phyloP scores from a whole-genome alignment of 2,888 invertebrate species.

The Eumerus sabulonum region DNA sequence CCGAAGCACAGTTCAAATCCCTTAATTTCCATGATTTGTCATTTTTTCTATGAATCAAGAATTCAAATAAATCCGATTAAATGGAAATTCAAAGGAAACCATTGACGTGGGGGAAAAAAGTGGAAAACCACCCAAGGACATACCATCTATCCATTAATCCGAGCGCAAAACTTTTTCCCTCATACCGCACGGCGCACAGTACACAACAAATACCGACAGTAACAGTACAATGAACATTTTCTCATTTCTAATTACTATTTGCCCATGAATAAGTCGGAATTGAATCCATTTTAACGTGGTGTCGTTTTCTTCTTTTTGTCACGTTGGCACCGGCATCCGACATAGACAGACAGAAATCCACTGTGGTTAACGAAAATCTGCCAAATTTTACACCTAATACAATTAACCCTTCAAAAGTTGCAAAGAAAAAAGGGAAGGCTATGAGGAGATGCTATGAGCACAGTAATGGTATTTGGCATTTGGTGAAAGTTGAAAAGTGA shows the following conservation, averaged over 20 bases:
- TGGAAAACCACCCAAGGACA: conserved; percentile 12
- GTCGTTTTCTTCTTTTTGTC: conserved; percentile 15
- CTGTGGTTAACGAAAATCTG: conserved; percentile 43
- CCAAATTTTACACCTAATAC: conserved; percentile 54
- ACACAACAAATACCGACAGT: conserved; percentile 19
- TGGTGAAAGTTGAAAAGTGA: conserved; percentile 19
- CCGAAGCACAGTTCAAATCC: conserved; percentile 9
- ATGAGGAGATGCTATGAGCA: not conserved
- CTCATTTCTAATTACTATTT: conserved; percentile 59
- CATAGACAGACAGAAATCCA: conserved; percentile 47
- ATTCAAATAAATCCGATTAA: conserved; percentile 77
- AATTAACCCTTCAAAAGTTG: conserved; percentile 56
- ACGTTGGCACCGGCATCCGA: not conserved
- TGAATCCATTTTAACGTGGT: conserved; percentile 53
- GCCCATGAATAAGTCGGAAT: conserved; percentile 36
- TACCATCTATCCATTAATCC: not conserved
- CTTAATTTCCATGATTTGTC: conserved; percentile 47
- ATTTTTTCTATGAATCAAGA: conserved; percentile 48
- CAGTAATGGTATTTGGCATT: not conserved
- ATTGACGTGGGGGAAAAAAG: conserved; percentile 3
- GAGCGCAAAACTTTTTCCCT: conserved; percentile 2
- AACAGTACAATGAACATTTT: not conserved
- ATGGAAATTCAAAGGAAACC: conserved; percentile 71
- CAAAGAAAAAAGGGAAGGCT: conserved; percentile 1
- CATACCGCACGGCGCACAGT: conserved; percentile 6